Percentiles rank a stretch among this genome's conserved stretches.
Conservation (phyloP, 2,113 vertebrate genomes). For the Bos taurus region DNA sequence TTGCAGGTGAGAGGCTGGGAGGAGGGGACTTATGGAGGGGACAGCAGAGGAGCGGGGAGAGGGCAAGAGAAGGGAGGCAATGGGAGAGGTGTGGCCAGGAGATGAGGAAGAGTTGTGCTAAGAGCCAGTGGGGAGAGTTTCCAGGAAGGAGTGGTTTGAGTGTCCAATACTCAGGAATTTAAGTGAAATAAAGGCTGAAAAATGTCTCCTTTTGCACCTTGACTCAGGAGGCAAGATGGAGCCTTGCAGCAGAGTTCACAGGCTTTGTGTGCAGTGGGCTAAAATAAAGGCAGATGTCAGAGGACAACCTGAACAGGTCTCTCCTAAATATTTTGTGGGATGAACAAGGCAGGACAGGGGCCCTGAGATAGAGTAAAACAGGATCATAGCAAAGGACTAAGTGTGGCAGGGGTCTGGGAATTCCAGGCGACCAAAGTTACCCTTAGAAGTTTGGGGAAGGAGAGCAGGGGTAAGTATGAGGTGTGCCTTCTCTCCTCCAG, state of each 20-base stretch:
- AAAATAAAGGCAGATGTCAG: background rate
- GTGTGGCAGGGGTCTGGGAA: background rate
- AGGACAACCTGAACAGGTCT: background rate
- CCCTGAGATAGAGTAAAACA: background rate
- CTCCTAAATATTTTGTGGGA: background rate
- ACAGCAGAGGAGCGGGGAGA: rapidly evolving
- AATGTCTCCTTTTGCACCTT: background rate
- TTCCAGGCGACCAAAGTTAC: background rate
- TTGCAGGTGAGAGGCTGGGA: background rate
- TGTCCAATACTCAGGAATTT: background rate
- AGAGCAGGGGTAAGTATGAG: rapidly evolving
- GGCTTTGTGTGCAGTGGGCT: background rate
- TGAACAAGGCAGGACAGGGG: background rate
- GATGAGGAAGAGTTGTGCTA: background rate
- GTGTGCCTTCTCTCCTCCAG: background rate
- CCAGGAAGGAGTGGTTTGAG: background rate
- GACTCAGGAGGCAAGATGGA: background rate
- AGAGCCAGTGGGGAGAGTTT: background rate
- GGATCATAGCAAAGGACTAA: background rate
- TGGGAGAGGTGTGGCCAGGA: background rate
- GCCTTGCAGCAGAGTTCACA: background rate
- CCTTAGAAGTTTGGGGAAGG: background rate
- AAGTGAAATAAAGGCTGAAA: background rate
- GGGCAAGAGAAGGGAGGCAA: background rate
- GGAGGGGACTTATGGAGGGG: background rate